These are phyloP conservation scores for Spheniscus mendiculus DNA, from an alignment of 2,113 vertebrate genomes.

Conservation along the genomic window DNA sequence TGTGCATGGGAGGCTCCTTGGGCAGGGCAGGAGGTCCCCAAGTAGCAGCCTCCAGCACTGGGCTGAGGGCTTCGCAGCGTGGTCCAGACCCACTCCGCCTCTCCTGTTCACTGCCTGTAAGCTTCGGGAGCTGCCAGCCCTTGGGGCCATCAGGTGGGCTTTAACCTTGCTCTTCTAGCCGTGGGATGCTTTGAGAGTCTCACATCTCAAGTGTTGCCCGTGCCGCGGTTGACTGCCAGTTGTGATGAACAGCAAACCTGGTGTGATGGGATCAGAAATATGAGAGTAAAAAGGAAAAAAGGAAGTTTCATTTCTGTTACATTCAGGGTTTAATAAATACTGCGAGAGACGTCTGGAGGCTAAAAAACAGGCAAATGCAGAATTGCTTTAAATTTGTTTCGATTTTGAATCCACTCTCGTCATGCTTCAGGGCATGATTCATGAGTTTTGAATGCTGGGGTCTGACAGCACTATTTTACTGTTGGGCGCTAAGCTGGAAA, in stretches of 20 bases:
- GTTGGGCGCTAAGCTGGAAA: background rate
- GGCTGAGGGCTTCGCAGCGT: background rate
- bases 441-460: background rate
- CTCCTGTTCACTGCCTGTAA: background rate
- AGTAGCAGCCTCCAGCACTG: fast-evolving
- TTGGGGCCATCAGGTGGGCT: background rate
- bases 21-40: background rate
- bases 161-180: background rate
- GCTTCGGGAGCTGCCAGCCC: background rate
- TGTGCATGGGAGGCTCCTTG: background rate
- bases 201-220: fast-evolving
- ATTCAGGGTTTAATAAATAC: background rate
- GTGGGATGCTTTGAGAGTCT: background rate
- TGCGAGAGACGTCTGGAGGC: background rate
- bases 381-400: background rate
- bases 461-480: background rate
- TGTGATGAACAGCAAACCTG: background rate
- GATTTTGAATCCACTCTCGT: background rate
- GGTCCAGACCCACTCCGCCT: background rate
- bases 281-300: background rate
- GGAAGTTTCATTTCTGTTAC: background rate
- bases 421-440: background rate
- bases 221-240: fast-evolving
- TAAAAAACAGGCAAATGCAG: background rate
- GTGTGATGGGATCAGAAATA: background rate